These are phyloP conservation scores for Limnodromus scolopaceus DNA, from an alignment of 2,797 vertebrate genomes.

Conservation along the genomic window DNA sequence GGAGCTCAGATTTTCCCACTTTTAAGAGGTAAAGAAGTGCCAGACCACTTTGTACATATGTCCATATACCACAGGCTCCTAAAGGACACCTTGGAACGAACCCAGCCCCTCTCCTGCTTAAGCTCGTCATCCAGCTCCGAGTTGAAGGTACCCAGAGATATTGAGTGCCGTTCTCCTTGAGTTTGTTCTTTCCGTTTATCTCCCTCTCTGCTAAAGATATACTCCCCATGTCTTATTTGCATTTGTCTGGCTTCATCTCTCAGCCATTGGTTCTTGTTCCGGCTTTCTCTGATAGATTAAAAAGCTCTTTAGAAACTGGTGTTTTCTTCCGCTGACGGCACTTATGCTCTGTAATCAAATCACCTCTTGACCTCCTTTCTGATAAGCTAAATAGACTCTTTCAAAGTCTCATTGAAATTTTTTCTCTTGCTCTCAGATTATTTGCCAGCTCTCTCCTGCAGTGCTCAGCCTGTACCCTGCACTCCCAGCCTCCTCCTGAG, in stretches of 20 bases:
- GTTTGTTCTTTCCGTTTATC: conserved; percentile 41
- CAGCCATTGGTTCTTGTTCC: conserved; percentile 19
- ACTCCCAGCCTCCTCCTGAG: background rate
- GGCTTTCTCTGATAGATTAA: conserved; percentile 50
- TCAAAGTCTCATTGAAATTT: conserved; percentile 29
- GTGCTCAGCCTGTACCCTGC: background rate
- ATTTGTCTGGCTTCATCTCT: conserved; percentile 58
- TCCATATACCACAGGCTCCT: background rate
- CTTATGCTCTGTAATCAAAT: conserved; percentile 66
- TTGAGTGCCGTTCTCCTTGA: conserved; percentile 33
- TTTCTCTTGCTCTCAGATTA: conserved; percentile 46
- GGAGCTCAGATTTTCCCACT: background rate
- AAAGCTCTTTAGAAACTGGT: conserved; percentile 63
- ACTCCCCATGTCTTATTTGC: conserved; percentile 28
- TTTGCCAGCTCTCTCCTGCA: conserved; percentile 21
- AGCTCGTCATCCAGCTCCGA: background rate
- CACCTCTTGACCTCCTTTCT: conserved; percentile 67
- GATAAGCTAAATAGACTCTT: conserved; percentile 66
- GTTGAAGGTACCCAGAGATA: background rate
- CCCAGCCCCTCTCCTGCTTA: background rate
- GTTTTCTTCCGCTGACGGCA: conserved; percentile 48
- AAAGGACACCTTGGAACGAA: background rate
- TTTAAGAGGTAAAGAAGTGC: background rate
- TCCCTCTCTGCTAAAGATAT: conserved; percentile 42
- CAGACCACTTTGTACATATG: background rate